These are phyloP conservation scores for Poeciliopsis retropinna DNA, from an alignment of 2,113 vertebrate genomes.

Conservation along the genomic window DNA sequence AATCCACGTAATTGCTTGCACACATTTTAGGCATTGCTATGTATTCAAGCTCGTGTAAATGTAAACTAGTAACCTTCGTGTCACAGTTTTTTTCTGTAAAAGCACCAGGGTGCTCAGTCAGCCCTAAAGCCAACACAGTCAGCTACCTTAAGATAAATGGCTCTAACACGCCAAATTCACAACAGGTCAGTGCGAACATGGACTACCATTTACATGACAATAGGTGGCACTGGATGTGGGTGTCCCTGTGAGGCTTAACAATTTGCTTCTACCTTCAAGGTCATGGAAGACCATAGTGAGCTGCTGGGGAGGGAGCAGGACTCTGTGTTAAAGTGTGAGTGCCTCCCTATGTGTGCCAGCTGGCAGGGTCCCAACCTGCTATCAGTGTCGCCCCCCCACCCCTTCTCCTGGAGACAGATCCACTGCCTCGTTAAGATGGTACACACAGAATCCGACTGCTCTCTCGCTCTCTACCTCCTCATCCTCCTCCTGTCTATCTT, in stretches of 20 bases:
- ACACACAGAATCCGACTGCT: slow-evolving; percentile 42
- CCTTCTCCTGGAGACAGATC: slow-evolving; percentile 50
- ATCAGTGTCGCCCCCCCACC: slow-evolving; percentile 36
- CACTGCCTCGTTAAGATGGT: slow-evolving; percentile 50
- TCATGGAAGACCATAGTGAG: slow-evolving; percentile 53
- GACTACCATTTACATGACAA: slow-evolving; percentile 33
- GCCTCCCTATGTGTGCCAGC: slow-evolving; percentile 39
- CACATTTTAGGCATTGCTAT: too few species aligned
- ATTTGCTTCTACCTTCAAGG: slow-evolving; percentile 53
- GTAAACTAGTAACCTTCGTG: slow-evolving; percentile 2
- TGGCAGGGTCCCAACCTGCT: slow-evolving; percentile 56
- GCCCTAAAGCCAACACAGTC: slow-evolving; percentile 4
- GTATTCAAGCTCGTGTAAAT: background rate
- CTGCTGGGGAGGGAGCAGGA: slow-evolving; percentile 17
- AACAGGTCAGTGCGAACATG: slow-evolving; percentile 43
- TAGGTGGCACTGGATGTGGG: slow-evolving; percentile 36
- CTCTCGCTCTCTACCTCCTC: slow-evolving; percentile 22
- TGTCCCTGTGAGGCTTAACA: slow-evolving; percentile 46
- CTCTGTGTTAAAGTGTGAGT: slow-evolving; percentile 14
- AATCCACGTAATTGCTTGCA: background rate
- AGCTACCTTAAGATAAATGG: slow-evolving; percentile 9
- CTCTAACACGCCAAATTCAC: slow-evolving; percentile 26
- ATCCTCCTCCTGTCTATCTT: slow-evolving; percentile 15
- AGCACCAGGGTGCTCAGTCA: background rate
- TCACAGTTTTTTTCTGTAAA: background rate